phyloP scores from a whole-genome alignment of 2,797 vertebrate species.

The Nothura maculosa region DNA sequence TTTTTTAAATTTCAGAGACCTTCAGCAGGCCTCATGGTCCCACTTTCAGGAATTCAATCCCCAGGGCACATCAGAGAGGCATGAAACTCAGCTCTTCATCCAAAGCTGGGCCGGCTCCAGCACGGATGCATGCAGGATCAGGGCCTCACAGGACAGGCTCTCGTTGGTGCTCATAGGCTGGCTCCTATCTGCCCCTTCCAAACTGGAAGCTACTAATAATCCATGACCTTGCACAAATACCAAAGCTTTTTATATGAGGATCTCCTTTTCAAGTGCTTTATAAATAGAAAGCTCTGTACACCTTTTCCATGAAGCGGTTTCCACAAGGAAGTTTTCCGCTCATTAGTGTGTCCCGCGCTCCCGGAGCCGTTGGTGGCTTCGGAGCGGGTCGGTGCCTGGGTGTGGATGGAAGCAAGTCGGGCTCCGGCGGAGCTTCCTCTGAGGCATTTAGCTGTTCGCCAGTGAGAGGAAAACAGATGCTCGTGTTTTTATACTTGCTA shows the following conservation, averaged over 20 bases:
- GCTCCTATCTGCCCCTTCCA: neutral
- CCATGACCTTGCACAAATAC: neutral
- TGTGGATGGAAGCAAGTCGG: neutral
- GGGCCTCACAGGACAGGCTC: neutral
- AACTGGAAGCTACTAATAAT: neutral
- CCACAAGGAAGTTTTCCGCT: neutral
- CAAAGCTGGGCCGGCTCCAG: neutral
- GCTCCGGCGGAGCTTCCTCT: neutral
- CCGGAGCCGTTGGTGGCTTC: neutral
- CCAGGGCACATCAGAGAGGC: neutral
- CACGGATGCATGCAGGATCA: neutral
- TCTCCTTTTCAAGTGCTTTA: neutral
- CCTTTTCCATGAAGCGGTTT: neutral
- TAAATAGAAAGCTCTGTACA: neutral
- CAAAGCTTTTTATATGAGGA: neutral
- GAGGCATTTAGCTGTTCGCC: neutral
- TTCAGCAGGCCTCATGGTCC: neutral
- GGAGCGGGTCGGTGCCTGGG: neutral
- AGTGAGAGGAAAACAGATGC: constrained; percentile 45
- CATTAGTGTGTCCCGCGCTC: rapidly evolving
- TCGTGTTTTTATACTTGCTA: neutral
- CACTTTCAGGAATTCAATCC: neutral
- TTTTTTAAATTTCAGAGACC: neutral
- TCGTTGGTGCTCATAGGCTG: neutral
- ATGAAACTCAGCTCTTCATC: neutral